A percentile compares a stretch with the other conserved stretches of the same genome.
Conservation (phyloP, 2,888 invertebrate genomes). For the Strigamia maritima region DNA sequence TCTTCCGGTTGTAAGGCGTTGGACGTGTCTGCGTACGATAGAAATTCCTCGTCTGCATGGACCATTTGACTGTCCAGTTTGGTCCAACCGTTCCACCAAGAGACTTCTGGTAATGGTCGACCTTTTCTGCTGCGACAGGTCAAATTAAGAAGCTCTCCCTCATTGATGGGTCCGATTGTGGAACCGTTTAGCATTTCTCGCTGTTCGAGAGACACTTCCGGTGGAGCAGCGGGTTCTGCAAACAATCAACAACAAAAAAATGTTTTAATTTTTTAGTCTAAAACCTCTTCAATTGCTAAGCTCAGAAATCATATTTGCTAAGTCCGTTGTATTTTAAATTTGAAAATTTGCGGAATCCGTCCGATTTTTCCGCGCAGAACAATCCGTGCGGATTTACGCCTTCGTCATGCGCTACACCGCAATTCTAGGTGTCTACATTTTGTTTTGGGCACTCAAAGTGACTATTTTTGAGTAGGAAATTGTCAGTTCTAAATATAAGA, state of each 20-base stretch:
- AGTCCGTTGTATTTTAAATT: no score
- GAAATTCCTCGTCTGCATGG: not conserved
- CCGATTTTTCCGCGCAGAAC: no score
- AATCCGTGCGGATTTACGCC: no score
- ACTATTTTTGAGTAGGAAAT: no score
- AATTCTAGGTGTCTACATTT: no score
- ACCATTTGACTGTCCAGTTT: conserved; percentile 26
- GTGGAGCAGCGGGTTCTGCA: conserved; percentile 37
- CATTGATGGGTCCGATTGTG: conserved; percentile 36
- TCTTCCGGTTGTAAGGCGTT: conserved; percentile 36
- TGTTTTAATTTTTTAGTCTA: not conserved
- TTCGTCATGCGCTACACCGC: no score
- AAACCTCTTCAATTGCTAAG: not conserved
- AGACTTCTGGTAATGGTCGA: conserved; percentile 35
- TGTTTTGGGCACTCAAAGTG: no score
- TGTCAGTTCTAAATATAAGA: no score
- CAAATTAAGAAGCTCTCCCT: conserved; percentile 35
- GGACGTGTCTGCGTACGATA: not conserved
- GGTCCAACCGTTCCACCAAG: conserved; percentile 39
- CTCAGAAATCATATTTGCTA: no score
- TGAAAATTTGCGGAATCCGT: no score
- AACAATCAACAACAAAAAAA: not conserved
- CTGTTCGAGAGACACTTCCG: conserved; percentile 34
- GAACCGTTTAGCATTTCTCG: conserved; percentile 36
- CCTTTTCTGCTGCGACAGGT: conserved; percentile 36